Evolutionary conservation across 2,797 vertebrate genomes (phyloP), one percentile per base, ranked within the genome.

Genomic region (Hydrolagus colliei): DNA sequence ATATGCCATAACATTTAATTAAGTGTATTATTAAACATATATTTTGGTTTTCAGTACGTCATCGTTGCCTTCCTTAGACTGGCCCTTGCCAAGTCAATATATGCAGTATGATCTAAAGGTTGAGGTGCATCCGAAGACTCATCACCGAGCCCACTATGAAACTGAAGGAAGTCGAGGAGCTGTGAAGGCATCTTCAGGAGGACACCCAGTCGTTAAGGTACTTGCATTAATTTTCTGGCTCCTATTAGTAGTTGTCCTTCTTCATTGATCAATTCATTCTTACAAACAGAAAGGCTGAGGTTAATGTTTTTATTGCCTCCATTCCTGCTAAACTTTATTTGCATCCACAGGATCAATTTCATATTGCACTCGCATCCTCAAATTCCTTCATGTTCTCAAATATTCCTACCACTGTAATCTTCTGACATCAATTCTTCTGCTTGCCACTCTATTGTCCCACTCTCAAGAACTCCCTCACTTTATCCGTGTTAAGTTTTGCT

Each of bases 121-220:
- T 89, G 98, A 99, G 91, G 93, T 99, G n/a, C 98, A 99, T 87
- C 98, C 98, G 89, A 99, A 99, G 94, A 96, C 97, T 88, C 97
- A 99, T 90, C 98, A 99, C 91, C 93, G 98, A 92, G 98, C 98
- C 35, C 98, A 99, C 92, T 99, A 99, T 89, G 98, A 99, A 94
- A 99, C 98, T 0, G 98, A 99, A 92, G 98, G 98, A 89, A 99
- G 98, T 90, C 94, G 98, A 91, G 98, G 98, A 90, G 98, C 98
- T 72, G 92, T 99, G 87, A 99, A 99, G 93, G 97, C 98, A 85
- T 88, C 96, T 74, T 96, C 97, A 1, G 98, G 97, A 80, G 97
- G 97, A 87, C 98, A 99, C 89, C 98, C 98, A 85, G 89, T 99
- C 86, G 97, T 98, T 87, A 99, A 99, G 97, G 98, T 99, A 96